phyloP scores from a whole-genome alignment of 2,113 vertebrate species.

The Saccopteryx leptura region DNA sequence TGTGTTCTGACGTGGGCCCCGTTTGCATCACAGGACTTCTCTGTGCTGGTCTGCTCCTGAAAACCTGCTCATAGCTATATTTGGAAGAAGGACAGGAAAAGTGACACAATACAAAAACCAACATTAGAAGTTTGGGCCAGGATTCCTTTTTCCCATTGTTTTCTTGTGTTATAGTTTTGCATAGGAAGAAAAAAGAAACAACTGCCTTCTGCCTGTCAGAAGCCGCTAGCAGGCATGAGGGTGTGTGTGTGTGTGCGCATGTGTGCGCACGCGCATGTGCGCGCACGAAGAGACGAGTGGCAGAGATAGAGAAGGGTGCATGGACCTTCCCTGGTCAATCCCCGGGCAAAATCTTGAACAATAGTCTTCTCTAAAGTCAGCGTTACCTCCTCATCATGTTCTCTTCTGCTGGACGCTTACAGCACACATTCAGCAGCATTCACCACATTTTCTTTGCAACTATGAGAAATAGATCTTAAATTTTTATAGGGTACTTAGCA shows the following conservation, averaged over 20 bases:
- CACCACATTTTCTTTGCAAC: neutral
- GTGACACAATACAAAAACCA: neutral
- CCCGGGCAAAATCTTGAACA: neutral
- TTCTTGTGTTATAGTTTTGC: neutral
- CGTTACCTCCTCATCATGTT: neutral
- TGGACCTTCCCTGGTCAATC: too few species aligned
- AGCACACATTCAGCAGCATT: neutral
- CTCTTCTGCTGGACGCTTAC: neutral
- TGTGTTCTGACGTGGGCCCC: neutral
- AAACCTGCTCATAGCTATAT: neutral
- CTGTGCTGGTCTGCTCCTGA: neutral
- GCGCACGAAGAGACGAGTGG: too few species aligned
- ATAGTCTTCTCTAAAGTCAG: neutral
- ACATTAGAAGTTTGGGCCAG: neutral
- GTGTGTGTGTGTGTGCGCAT: accelerated
- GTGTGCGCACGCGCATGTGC: too few species aligned
- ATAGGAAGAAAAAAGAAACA: neutral
- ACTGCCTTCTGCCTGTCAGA: neutral
- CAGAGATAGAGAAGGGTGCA: too few species aligned
- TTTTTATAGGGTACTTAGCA: neutral
- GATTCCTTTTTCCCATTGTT: neutral
- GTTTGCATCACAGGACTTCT: neutral
- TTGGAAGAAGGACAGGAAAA: neutral
- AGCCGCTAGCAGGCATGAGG: neutral
- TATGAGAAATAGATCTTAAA: neutral